Base-by-base conservation (phyloP, 2,888 invertebrate species). In the Trissolcus brochymenae region DNA sequence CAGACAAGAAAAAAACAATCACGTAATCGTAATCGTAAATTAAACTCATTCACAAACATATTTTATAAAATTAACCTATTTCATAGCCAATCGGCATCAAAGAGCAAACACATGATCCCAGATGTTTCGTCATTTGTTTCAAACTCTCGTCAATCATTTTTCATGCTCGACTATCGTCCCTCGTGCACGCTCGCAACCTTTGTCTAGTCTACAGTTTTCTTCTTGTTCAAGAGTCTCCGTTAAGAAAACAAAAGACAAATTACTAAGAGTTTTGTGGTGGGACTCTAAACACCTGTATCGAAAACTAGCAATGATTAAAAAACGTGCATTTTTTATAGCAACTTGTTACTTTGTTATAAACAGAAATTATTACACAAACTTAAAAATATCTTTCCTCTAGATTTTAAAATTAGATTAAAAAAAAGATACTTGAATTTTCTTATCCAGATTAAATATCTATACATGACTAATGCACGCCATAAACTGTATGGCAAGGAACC, bases 171-270 rank as follows among this genome's bases (percentile, higher is more conserved):
- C 66, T 60, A 67, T 68, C 55, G 17, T 43, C 46, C 40, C 17
- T 25, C 46, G 46, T 46, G 14, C 46, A 16, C n/a, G 16, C 55
- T 19, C 75, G 70, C 86, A 84, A 83, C 86, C 86, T 86, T 86
- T 86, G 86, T 87, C 84, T 82, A 81, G 66, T 35, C 35, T 62
- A 79, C 82, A 86, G 82, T 86, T 87, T 87, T 85, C 87, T 85
- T 84, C 84, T 82, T 79, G 71, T 79, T 76, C 19, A 81, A 78
- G 82, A 79, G 43, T 51, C 16, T 66, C 17, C 79, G 71, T 64
- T 79, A 80, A 79, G 84, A 79, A 86, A 86, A 87, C 87, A 85
- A 87, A 87, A 87, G 87, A 87, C 87, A 87, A 87, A 87, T 87
- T 87, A 86, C 87, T 82, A 82, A 82, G 82, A 84, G 84, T 85